Evolutionary conservation across 2,797 vertebrate species (phyloP), one percentile per base, ranked within the genome.

Genomic region (Premnoplex brunnescens): DNA sequence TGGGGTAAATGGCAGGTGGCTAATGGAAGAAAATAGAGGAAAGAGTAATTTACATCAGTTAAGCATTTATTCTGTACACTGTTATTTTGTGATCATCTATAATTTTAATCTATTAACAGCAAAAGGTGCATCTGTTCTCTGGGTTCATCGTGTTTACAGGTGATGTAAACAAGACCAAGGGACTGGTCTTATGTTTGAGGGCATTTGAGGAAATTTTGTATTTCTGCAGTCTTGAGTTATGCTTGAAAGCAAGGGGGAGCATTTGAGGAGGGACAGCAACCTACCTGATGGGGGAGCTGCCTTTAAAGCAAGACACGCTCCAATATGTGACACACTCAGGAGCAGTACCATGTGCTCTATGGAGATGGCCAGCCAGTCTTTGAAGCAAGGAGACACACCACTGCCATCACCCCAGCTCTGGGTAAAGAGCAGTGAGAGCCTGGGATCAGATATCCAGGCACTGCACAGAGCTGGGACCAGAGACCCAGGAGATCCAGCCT

Each of bases 11-110:
- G 67, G 37, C 12, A 15, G 1, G 64, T 67, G 43, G 71, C 72
- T 93, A 95, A 92, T 88, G 81, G 89, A 95, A 95, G 49, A 20
- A 93, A 93, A 95, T 28, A 89, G 81, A 92, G 78, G 86, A 9
- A 85, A 87, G 54, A 79, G 78, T 92, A 46, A 91, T 87, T 74
- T 89, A 92, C 84, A 91, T 93, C 91, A 77, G 34, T 81, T 74
- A 64, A 72, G 87, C 22, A 36, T 72, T 56, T 90, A 54, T 82
- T 71, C 64, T 15, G 37, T 27, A 66, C 12, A 3, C 59, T 48
- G 84, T 74, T 92, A 76, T 91, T 93, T 92, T 68, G 95, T 95
- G 89, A 93, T 96, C 91, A 89, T 88, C 91, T 91, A 1, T 88
- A 55, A 93, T 96, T 96, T 95, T 85, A 30, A 59, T 51, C 78